phyloP scores from a whole-genome alignment of 2,797 vertebrate genomes.

The Myiotriccus ornatus region DNA sequence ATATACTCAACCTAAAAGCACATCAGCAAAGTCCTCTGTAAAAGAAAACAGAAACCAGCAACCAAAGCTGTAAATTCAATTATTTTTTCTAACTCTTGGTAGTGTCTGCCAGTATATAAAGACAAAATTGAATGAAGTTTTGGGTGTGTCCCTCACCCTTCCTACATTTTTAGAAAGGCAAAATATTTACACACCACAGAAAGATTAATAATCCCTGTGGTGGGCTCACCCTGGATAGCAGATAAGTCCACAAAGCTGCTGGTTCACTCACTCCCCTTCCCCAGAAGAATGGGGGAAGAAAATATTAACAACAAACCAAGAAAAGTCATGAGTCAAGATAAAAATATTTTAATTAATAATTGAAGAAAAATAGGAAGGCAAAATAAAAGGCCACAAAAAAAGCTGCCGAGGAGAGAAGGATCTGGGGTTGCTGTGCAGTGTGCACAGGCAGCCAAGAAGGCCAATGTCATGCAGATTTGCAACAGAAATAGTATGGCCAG shows the following conservation, averaged over 20 bases:
- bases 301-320: background rate
- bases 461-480: background rate
- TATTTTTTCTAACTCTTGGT: background rate
- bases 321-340: background rate
- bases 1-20: background rate
- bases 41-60: background rate
- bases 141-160: accelerated
- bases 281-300: background rate
- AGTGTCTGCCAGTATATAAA: background rate
- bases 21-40: background rate
- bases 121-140: background rate
- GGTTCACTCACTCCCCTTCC: background rate
- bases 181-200: background rate
- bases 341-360: background rate
- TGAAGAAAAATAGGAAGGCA: background rate
- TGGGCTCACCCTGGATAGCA: background rate
- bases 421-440: background rate
- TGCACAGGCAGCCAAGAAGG: background rate
- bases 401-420: background rate
- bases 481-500: background rate
- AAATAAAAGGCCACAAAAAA: background rate
- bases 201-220: background rate
- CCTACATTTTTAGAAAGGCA: background rate
- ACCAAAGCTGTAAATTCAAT: background rate
- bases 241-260: background rate